Conservation (phyloP, 1,140 invertebrate species). For the Agrilus planipennis region DNA sequence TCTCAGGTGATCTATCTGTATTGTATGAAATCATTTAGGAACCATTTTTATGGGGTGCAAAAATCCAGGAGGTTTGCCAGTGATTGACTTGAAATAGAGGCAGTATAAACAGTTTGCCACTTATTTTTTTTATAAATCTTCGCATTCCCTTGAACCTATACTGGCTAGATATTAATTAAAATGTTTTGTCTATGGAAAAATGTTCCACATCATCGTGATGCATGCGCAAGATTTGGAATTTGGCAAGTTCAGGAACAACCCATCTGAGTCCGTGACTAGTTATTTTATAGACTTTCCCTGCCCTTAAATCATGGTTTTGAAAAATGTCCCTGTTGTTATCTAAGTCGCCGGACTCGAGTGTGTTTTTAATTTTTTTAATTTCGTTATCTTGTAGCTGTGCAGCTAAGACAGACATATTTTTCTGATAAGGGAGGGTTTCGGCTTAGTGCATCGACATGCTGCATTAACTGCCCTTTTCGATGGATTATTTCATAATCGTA, state of each 20-base stretch:
- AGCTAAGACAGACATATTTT: no score
- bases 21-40: not conserved
- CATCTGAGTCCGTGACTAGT: constrained; percentile 18
- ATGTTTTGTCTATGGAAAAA: constrained; percentile 15
- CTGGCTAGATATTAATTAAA: constrained; percentile 8
- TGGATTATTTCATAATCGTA: no score
- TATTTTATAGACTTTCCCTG: constrained; percentile 15
- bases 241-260: constrained; percentile 17
- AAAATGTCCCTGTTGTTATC: constrained; percentile 5
- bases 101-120: no score
- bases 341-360: not conserved
- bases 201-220: constrained; percentile 29
- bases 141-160: constrained; percentile 18
- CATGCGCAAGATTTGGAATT: constrained; percentile 22
- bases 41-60: not conserved
- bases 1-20: constrained; percentile 6
- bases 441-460: no score
- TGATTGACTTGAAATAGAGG: no score
- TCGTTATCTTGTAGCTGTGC: not conserved
- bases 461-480: no score
- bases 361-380: constrained; percentile 3
- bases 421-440: no score
- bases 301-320: constrained; percentile 6
- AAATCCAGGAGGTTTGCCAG: no score
- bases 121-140: constrained; percentile 3